Conservation (phyloP, 1,140 invertebrate genomes). For the Zaprionus tsacasi region DNA sequence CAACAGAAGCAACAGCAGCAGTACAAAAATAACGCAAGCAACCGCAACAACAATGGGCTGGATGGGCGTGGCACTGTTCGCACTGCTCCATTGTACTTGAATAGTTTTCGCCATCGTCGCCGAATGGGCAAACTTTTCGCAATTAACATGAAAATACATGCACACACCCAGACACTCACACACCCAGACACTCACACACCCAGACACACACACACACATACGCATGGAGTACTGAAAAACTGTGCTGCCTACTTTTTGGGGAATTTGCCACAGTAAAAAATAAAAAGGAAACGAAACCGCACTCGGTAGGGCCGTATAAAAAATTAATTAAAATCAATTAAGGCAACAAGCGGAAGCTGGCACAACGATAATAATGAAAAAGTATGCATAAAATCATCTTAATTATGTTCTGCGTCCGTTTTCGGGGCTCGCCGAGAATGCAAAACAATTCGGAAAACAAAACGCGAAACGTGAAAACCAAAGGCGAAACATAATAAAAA, state of each 20-base stretch:
- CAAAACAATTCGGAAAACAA: conserved; percentile 62
- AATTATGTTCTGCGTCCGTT: conserved; percentile 73
- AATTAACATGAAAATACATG: conserved; percentile 71
- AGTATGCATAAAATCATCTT: conserved; percentile 78
- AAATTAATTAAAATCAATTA: conserved; percentile 82
- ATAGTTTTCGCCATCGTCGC: conserved; percentile 64
- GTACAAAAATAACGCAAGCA: conserved; percentile 1
- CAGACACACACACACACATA: conserved; percentile 33
- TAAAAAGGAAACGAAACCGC: neutral
- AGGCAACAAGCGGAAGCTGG: conserved; percentile 54
- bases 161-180: conserved; percentile 23
- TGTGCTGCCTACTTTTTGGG: conserved; percentile 27
- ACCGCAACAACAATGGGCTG: conserved; percentile 52
- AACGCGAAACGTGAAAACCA: conserved; percentile 47
- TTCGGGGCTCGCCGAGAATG: conserved; percentile 24
- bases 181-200: conserved; percentile 48
- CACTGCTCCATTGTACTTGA: conserved; percentile 49
- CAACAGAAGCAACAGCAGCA: conserved; percentile 30
- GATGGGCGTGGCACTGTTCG: conserved; percentile 43
- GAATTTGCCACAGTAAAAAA: conserved; percentile 41
- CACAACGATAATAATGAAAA: conserved; percentile 63
- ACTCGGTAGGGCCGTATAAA: conserved; percentile 49
- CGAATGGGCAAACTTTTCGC: conserved; percentile 65
- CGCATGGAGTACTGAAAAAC: conserved; percentile 30
- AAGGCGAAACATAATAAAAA: conserved; percentile 74